Evolutionary conservation across 1,140 invertebrate species (phyloP), one percentile per base, ranked within the genome.

Genomic region (Pseudomyrmex dendroicus): DNA sequence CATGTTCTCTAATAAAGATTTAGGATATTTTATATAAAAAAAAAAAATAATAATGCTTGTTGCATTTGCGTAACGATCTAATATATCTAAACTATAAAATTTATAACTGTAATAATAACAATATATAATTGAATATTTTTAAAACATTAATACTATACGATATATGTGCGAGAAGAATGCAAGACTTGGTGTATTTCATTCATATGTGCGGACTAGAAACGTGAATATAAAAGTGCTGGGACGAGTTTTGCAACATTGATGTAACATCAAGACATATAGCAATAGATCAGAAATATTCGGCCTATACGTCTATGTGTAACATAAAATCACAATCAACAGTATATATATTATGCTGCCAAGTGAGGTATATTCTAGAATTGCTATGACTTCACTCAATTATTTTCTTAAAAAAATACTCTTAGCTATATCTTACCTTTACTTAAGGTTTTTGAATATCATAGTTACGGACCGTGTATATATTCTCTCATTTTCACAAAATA

Each of bases 1-100:
- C 89, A 90, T 92, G 89, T 92, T 91, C 90, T 91, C 90, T 91
- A 93, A 93, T 93, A 93, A 92, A 93, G 86, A 92, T 92, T 85
- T 91, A 92, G 91, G 89, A 90, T 93, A 93, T 93, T 93, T 93
- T 92, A 89, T 93, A 92, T 89, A 92, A 92, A 35, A 35, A 35
- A 35, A 7, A 35, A 35, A 35, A 35, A 35, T 35, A 35, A 35
- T 7, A 35, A 35, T 35, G 35, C 35, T 12, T 54, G 22, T 46
- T 22, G 80, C 64, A 35, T 35, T 35, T 5, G 46, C 9, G 46
- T 13, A 68, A 52, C 5, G 61, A n/a, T 17, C 22, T 17, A 4
- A 57, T 12, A 56, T 52, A 20, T 68, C 25, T 50, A 9, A 20
- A 44, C 5, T 48, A 68, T 20, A 20, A 22, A 22, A 25, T 3